phyloP scores from a whole-genome alignment of 2,888 invertebrate species.

The Dusona sp. region DNA sequence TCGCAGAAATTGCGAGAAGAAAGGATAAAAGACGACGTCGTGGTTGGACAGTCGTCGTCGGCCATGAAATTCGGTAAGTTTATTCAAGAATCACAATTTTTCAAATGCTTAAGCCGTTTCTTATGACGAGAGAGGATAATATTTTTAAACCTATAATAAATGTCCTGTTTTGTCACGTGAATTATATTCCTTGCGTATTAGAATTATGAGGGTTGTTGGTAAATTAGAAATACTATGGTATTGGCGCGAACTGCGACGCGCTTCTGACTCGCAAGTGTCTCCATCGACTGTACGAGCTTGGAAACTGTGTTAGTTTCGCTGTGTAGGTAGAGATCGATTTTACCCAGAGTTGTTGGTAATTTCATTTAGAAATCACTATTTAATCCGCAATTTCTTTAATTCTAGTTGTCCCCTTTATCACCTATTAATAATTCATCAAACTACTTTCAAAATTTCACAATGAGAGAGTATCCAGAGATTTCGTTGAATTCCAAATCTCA shows the following conservation, averaged over 20 bases:
- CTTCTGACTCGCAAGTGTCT: slow-evolving; percentile 62
- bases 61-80: slow-evolving; percentile 90
- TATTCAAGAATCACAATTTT: slow-evolving; percentile 28
- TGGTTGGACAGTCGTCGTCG: slow-evolving; percentile 91
- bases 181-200: slow-evolving; percentile 4
- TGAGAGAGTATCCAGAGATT: background rate
- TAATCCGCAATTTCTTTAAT: background rate
- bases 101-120: background rate
- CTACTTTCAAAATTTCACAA: no score
- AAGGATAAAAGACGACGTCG: slow-evolving; percentile 86
- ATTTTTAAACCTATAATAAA: background rate
- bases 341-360: slow-evolving; percentile 39
- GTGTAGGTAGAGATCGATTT: slow-evolving; percentile 39
- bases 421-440: background rate
- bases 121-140: background rate
- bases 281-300: slow-evolving; percentile 61
- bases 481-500: background rate
- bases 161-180: background rate
- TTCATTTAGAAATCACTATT: background rate
- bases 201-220: slow-evolving; percentile 32
- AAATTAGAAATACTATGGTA: slow-evolving; percentile 49
- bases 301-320: slow-evolving; percentile 20
- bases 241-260: slow-evolving; percentile 17
- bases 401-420: background rate
- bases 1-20: slow-evolving; percentile 80